These are phyloP conservation scores for Ganaspis sp. DNA, from an alignment of 1,140 invertebrate species.

Conservation along the genomic window DNA sequence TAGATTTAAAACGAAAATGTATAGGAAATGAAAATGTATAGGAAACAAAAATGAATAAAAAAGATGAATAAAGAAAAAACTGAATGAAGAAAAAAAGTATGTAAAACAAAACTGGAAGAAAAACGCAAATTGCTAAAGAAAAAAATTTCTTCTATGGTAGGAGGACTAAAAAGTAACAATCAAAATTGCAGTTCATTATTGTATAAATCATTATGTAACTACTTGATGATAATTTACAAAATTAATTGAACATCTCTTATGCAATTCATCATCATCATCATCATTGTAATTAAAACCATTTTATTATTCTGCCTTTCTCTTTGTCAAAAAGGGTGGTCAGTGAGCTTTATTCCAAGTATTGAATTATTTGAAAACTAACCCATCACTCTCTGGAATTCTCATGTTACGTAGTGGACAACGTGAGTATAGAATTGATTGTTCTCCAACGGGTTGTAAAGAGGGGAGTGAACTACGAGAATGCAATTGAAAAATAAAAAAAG, in stretches of 20 bases:
- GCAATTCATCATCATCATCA: neutral
- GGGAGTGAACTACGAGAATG: neutral
- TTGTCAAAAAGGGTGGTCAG: neutral
- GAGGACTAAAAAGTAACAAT: no score
- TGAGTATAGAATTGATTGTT: slow-evolving; percentile 7
- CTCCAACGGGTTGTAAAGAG: neutral
- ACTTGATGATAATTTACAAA: neutral
- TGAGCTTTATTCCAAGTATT: neutral
- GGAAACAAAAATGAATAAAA: no score
- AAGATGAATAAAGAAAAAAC: no score
- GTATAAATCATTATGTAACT: neutral
- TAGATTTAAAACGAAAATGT: no score
- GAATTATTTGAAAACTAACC: slow-evolving; percentile 19
- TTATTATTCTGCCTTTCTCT: neutral
- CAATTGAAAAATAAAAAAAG: neutral
- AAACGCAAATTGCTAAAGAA: no score
- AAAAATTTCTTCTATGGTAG: no score
- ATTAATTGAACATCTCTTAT: neutral
- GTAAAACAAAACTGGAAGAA: no score
- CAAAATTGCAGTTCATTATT: no score
- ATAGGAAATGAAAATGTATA: no score
- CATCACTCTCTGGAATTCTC: slow-evolving; percentile 22
- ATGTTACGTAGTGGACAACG: slow-evolving; percentile 19
- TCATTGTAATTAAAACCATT: neutral
- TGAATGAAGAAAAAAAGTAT: no score